phyloP scores from a whole-genome alignment of 2,797 vertebrate genomes.

The Crenichthys baileyi region DNA sequence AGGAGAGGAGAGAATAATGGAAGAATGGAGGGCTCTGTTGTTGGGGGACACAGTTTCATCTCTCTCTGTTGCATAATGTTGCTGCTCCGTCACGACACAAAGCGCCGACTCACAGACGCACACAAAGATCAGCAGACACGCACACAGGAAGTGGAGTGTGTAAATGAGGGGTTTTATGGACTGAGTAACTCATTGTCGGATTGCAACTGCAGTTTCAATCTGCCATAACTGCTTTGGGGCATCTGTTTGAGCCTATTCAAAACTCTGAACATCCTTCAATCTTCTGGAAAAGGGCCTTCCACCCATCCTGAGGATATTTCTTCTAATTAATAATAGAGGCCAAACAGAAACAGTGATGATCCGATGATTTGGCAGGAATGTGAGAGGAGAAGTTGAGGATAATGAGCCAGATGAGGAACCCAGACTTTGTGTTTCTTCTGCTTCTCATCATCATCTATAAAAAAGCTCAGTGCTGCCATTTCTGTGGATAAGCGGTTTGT shows the following conservation, averaged over 20 bases:
- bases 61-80: conserved; percentile 70
- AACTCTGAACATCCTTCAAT: conserved; percentile 2
- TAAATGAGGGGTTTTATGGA: conserved; percentile 71
- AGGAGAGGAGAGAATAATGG: conserved; percentile 45
- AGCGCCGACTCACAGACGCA: neutral
- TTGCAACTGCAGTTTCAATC: conserved; percentile 13
- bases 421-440: neutral
- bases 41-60: conserved; percentile 41
- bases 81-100: conserved; percentile 61
- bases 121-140: conserved; percentile 42
- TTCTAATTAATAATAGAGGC: no score
- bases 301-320: neutral
- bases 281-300: neutral
- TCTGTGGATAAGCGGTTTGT: neutral
- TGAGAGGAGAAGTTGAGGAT: conserved; percentile 10
- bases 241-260: conserved; percentile 5
- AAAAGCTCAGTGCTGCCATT: neutral
- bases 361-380: conserved; percentile 1
- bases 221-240: conserved; percentile 6
- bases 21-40: conserved; percentile 70
- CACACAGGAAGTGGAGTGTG: conserved; percentile 56
- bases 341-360: conserved; percentile 9
- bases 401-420: conserved; percentile 29
- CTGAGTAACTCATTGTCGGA: conserved; percentile 45
- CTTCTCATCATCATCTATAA: neutral